These are phyloP conservation scores for Forbesichthys agassizii DNA, from an alignment of 2,113 vertebrate species.

Conservation along the genomic window DNA sequence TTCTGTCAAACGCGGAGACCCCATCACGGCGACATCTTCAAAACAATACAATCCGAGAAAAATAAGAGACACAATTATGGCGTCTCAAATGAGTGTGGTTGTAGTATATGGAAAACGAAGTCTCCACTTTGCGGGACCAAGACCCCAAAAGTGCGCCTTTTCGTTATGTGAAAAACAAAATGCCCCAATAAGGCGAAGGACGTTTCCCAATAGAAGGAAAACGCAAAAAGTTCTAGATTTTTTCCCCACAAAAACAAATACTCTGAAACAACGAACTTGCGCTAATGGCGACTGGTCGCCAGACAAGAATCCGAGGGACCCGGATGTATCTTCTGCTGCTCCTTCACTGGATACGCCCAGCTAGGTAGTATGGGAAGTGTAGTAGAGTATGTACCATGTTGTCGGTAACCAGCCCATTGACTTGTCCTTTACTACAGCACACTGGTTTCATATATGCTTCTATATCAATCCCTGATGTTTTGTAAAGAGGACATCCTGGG, in stretches of 20 bases:
- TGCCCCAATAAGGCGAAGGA: conserved; percentile 51
- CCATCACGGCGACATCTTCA: conserved; percentile 97
- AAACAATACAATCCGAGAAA: conserved; percentile 66
- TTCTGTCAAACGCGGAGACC: conserved; percentile 86
- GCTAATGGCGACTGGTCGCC: conserved; percentile 88
- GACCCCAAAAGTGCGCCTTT: conserved; percentile 53
- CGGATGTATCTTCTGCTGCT: conserved; percentile 74
- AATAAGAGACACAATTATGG: conserved; percentile 76
- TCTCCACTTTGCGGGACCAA: conserved; percentile 68
- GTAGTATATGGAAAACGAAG: conserved; percentile 43
- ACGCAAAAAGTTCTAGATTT: conserved; percentile 30
- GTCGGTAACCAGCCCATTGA: too few relatives aligned
- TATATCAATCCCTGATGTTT: too few relatives aligned
- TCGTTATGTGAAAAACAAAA: conserved; percentile 45
- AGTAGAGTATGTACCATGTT: conserved; percentile 22
- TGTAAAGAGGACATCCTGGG: too few relatives aligned
- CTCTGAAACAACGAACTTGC: conserved; percentile 25
- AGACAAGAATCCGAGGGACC: conserved; percentile 72
- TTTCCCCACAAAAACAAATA: conserved; percentile 33
- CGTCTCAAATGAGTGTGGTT: conserved; percentile 68
- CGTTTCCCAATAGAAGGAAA: conserved; percentile 66
- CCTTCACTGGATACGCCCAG: background rate
- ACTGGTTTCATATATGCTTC: too few relatives aligned
- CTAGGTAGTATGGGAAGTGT: conserved; percentile 57
- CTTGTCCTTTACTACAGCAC: too few relatives aligned